Base-by-base conservation (phyloP, 2,888 invertebrate genomes). In the Formica aserva region DNA sequence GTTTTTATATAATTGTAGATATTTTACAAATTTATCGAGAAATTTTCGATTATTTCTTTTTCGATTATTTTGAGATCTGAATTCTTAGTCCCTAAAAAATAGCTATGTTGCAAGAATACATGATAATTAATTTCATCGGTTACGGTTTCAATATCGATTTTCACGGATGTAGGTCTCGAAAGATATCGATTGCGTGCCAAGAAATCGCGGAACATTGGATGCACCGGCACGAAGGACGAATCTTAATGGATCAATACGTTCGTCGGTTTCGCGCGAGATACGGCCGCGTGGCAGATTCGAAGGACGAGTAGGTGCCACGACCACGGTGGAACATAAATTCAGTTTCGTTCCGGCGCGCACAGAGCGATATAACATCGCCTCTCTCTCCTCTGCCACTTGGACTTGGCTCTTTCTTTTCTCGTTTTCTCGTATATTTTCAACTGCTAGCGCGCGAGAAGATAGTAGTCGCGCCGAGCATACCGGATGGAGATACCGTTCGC, bases 251-350 rank as follows among this genome's bases (percentile, higher is more conserved):
- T 85, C 80, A 66, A 83, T 62, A 74, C 48, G 57, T 32, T n/a
- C 45, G 57, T 35, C 52, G 67, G 65, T 38, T 45, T 15, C 13
- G 52, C 32, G 41, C 4, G 57, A 74, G 32, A 62, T 74, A 48
- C 77, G 63, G 57, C n/a, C 2, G 35, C 32, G 41, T 60, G 22
- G 45, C 75, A 69, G 62, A 63, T 66, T 55, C 83, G 83, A 87
- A 85, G 85, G 84, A 87, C 87, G 83, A 63, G 77, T 67, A 76
- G 71, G 80, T 83, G 74, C 78, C 69, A 74, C 29, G 62, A 85
- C 67, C 85, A n/a, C 6, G 72, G 76, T 35, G 69, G 71, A 74
- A 76, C 84, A 86, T 89, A 87, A 90, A 90, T 90, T 87, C 65
- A 80, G 76, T 83, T 84, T 82, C 83, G 87, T 84, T 85, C 83